These are phyloP conservation scores for Vulpes vulpes DNA, from an alignment of 2,113 vertebrate species.

Conservation along the genomic window DNA sequence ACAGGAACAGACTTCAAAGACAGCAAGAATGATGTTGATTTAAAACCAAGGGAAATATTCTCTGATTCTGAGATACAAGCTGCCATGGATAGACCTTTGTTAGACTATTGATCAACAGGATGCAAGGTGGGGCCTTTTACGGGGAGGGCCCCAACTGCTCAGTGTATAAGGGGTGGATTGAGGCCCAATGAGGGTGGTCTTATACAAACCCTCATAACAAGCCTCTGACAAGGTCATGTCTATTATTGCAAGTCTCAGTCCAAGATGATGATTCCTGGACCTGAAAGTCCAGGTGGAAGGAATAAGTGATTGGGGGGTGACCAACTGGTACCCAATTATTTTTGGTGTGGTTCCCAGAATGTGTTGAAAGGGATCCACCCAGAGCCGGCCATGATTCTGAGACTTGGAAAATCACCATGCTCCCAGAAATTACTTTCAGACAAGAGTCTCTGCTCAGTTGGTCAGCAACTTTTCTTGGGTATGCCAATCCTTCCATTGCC, in stretches of 20 bases:
- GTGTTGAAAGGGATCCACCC: neutral
- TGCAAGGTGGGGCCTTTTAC: accelerated
- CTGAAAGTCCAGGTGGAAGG: neutral
- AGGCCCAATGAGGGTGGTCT: neutral
- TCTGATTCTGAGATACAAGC: neutral
- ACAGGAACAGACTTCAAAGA: neutral
- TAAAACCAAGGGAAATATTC: neutral
- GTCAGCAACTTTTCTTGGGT: neutral
- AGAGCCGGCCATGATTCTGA: neutral
- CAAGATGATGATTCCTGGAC: neutral
- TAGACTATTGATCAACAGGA: neutral
- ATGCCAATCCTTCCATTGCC: neutral
- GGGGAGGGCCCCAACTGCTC: neutral
- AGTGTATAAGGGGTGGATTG: accelerated
- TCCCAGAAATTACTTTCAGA: neutral
- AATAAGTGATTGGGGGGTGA: neutral
- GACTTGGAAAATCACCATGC: neutral
- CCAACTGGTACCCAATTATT: neutral
- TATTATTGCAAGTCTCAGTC: neutral
- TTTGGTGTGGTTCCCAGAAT: neutral
- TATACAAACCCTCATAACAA: neutral
- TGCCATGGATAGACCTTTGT: neutral
- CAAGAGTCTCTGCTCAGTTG: neutral
- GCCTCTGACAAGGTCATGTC: neutral
- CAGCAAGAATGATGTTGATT: neutral